These are phyloP conservation scores for Spodoptera littoralis DNA, from an alignment of 2,888 invertebrate species.

Conservation along the genomic window DNA sequence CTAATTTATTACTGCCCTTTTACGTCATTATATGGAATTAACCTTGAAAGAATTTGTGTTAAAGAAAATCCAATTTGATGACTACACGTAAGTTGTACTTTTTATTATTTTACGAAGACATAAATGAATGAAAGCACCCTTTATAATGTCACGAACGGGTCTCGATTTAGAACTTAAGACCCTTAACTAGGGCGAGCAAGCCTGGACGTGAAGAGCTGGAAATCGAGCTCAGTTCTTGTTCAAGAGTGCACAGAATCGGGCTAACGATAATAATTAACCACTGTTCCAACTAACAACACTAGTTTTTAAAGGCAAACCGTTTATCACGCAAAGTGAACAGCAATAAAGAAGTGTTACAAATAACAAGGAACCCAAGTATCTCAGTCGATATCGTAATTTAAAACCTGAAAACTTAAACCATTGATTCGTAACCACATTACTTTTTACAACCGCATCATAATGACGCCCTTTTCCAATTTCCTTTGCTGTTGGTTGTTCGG, in stretches of 20 bases:
- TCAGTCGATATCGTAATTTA: conserved; percentile 50
- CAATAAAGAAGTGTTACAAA: conserved; percentile 18
- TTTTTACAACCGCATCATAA: conserved; percentile 61
- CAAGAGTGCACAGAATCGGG: too few species aligned
- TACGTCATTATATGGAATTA: conserved; percentile 5
- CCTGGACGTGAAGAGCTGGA: too few species aligned
- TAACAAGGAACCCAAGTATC: conserved; percentile 4
- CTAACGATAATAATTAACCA: too few species aligned
- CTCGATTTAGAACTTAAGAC: too few species aligned
- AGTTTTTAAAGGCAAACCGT: conserved; percentile 3
- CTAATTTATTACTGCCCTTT: conserved; percentile 20
- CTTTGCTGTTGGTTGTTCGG: conserved; percentile 17
- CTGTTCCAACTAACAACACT: background rate
- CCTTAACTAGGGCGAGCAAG: too few species aligned
- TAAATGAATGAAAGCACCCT: too few species aligned
- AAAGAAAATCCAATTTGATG: background rate
- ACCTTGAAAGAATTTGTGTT: conserved; percentile 11
- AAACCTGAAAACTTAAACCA: conserved; percentile 51
- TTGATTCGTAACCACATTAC: conserved; percentile 61
- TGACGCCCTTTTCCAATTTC: conserved; percentile 53
- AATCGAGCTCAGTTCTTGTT: too few species aligned
- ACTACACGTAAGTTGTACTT: too few species aligned
- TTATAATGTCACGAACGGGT: too few species aligned
- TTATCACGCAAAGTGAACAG: conserved; percentile 19
- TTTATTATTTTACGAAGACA: too few species aligned